Conservation (phyloP, 2,113 vertebrate species). For the Channa maculata region DNA sequence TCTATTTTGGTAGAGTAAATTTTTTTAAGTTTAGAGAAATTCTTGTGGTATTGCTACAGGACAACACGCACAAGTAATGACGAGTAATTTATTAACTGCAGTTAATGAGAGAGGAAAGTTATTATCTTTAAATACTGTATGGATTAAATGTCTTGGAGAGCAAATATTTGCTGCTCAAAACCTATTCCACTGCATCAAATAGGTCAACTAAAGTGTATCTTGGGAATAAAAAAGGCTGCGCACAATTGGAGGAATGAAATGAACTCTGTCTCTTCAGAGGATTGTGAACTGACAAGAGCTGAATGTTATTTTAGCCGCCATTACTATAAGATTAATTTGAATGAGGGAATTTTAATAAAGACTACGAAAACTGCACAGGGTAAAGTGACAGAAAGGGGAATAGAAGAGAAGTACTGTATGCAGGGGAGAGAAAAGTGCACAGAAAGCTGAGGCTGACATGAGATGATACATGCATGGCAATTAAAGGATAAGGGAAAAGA, state of each 20-base stretch:
- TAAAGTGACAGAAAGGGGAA: constrained; percentile 26
- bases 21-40: not conserved
- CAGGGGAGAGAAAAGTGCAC: constrained; percentile 39
- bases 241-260: constrained; percentile 26
- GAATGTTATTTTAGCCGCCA: constrained; percentile 46
- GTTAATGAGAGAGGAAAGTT: not conserved
- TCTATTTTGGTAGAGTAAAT: constrained; percentile 1
- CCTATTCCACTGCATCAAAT: constrained; percentile 27
- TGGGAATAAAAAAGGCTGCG: constrained; percentile 34
- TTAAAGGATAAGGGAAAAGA: constrained; percentile 42
- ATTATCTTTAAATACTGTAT: constrained; percentile 10
- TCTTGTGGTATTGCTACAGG: not conserved
- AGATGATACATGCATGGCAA: constrained; percentile 66
- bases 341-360: constrained; percentile 43
- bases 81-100: constrained; percentile 16
- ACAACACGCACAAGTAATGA: constrained; percentile 22
- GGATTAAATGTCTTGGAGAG: constrained; percentile 42
- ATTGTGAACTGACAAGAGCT: constrained; percentile 44
- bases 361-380: constrained; percentile 23
- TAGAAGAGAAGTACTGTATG: constrained; percentile 27
- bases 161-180: constrained; percentile 22
- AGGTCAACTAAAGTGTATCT: constrained; percentile 49
- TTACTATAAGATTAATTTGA: constrained; percentile 53
- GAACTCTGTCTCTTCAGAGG: constrained; percentile 40
- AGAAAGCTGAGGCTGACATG: constrained; percentile 51